Evolutionary conservation across 2,797 vertebrate genomes (phyloP), one percentile per base, ranked within the genome.

Genomic region (Epinephelus awoara): DNA sequence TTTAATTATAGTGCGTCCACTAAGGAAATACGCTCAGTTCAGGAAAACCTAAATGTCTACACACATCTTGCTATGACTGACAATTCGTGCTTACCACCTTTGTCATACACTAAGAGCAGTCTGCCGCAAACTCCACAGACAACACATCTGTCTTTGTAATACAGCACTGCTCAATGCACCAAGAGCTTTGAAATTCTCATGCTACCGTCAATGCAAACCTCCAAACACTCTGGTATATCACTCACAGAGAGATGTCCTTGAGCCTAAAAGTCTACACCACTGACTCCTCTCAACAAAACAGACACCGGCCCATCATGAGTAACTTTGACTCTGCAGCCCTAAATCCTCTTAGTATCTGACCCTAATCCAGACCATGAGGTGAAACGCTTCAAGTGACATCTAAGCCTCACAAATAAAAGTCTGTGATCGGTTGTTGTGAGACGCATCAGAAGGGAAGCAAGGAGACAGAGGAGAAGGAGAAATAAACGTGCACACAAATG

Each of bases 331-430:
- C 86, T 75, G 84, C 75, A 62, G 79, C 67, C 70, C 72, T 78
- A 84, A 93, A 95, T 93, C 93, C 91, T 93, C 88, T 93, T 94
- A 94, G 85, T 74, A 78, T 92, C 77, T 92, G 86, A 92, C 93
- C 91, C 86, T 93, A 94, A 94, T 93, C 93, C 94, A 85, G 67
- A 82, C 68, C 57, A 67, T 52, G 85, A 91, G 83, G 91, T 86
- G 84, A 93, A 78, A 83, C 27, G 34, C 72, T 77, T 73, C 72
- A 55, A 67, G 51, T 62, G 66, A 82, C 54, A 84, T 50, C 70
- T 18, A 72, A 72, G 61, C 50, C 68, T 56, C 18, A 61, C 79
- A 80, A 85, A 89, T 61, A 82, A 57, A 86, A 74, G 65, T 62
- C 71, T 73, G 74, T 21, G 44, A 80, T 75, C 74, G 51, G 55